Base-by-base conservation (phyloP, 2,888 invertebrate genomes). In the Pheosia gnoma region DNA sequence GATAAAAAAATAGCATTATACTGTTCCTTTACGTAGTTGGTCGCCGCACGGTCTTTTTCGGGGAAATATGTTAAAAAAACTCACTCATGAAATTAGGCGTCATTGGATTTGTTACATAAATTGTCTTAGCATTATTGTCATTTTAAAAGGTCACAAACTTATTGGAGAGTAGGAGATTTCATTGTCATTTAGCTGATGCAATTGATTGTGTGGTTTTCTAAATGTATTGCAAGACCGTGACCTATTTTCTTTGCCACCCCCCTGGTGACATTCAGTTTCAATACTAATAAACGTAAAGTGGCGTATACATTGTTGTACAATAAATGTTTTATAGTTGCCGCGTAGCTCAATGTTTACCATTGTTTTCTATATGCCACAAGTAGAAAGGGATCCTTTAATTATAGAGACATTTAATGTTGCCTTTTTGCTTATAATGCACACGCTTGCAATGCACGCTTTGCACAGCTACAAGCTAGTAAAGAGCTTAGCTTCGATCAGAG, bases 201-300 rank as follows among this genome's bases (percentile, higher is more conserved):
- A 59, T 53, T 67, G 65, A 64, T 65, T 54, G 56, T 73, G 73
- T 68, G 74, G 78, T 79, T 75, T 70, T 80, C 79, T n/a, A n/a
- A n/a, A n/a, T n/a, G n/a, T n/a, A n/a, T n/a, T 80, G 82, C 82
- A 41, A 80, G 86, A 84, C 90, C 91, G 71, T 91, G 91, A 89
- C 90, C 90, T 76, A 88, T 83, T 86, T 91, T 70, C 68, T 74
- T 62, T 66, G 73, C 68, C 63, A 77, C 77, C 76, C 25, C 25
- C 71, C 76, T 79, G 81, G 80, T 81, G 84, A 84, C 81, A 81
- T 77, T 80, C 80, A 73, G 76, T 83, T 79, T 79, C 83, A 83
- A 85, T 85, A 82, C 80, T n/a, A n/a, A 78, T 70, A 68, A 70
- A 73, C 72, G 79, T 79, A 78, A 81, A 78, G 74, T 79, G 72